A percentile compares a stretch with the other conserved stretches of the same genome.
phyloP scores from a whole-genome alignment of 1,140 invertebrate genomes.

The Drosophila ercepeae region DNA sequence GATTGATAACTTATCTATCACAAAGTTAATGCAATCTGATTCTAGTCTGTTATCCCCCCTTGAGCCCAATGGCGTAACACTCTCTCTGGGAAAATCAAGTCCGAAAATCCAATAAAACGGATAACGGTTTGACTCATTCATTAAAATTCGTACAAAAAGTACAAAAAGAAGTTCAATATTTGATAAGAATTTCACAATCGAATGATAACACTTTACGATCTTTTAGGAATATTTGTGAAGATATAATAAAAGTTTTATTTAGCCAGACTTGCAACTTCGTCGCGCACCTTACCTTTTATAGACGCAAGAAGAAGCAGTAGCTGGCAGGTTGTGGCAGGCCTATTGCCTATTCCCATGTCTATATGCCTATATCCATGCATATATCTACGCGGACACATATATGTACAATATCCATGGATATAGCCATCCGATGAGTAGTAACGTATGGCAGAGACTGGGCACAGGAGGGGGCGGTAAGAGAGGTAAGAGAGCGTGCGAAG shows the following conservation, averaged over 20 bases:
- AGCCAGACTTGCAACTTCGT: constrained; percentile 2
- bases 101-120: not conserved
- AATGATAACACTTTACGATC: not conserved
- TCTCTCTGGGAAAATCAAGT: not conserved
- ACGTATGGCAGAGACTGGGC: constrained; percentile 13
- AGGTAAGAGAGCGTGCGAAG: constrained; percentile 56
- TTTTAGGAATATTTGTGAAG: not conserved
- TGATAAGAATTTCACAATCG: not conserved
- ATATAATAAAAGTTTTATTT: not conserved
- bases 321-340: constrained; percentile 59
- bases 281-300: constrained; percentile 68
- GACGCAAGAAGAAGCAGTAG: constrained; percentile 50
- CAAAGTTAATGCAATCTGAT: not conserved
- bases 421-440: constrained; percentile 28
- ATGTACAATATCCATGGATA: not conserved
- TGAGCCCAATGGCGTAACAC: no score
- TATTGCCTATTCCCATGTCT: constrained; percentile 23
- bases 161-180: not conserved
- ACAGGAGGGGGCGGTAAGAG: not conserved
- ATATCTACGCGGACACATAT: no score
- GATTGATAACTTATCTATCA: not conserved
- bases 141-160: not conserved
- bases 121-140: not conserved
- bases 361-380: constrained; percentile 7
- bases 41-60: no score